phyloP scores from a whole-genome alignment of 2,797 vertebrate species.

The Iguana delicatissima region DNA sequence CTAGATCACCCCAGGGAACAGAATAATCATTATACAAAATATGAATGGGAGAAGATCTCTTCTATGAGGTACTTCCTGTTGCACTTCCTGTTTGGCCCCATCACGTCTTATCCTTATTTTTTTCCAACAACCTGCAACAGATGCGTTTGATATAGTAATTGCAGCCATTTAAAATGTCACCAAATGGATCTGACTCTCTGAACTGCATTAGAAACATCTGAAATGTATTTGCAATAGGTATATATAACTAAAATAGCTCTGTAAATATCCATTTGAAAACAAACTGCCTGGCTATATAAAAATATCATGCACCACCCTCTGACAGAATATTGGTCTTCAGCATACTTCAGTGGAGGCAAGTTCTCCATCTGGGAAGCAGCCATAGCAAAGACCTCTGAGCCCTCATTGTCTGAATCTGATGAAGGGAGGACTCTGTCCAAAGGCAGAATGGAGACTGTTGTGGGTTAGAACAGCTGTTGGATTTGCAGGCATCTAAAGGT shows the following conservation, averaged over 20 bases:
- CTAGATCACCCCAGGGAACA: neutral
- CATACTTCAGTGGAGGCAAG: neutral
- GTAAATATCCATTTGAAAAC: neutral
- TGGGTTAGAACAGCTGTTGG: neutral
- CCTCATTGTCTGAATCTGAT: constrained; percentile 8
- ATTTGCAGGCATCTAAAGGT: neutral
- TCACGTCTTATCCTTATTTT: constrained; percentile 1
- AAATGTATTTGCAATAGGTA: neutral
- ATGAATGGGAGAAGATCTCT: neutral
- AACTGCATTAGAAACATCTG: constrained; percentile 20
- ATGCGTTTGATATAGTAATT: constrained; percentile 31
- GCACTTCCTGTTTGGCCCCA: constrained; percentile 1
- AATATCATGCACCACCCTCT: neutral
- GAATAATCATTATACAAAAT: neutral
- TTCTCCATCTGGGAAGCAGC: neutral
- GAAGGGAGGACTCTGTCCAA: neutral
- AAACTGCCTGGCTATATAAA: constrained; percentile 3
- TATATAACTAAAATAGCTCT: constrained; percentile 14
- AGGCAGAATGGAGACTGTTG: neutral
- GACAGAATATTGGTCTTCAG: neutral
- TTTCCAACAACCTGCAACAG: neutral
- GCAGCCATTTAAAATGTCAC: constrained; percentile 4
- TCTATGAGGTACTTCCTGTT: constrained; percentile 8
- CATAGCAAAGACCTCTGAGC: neutral
- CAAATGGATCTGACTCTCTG: constrained; percentile 4